Evolutionary conservation across 2,797 vertebrate genomes (phyloP).

Genomic region (Sebastes diaconus): DNA sequence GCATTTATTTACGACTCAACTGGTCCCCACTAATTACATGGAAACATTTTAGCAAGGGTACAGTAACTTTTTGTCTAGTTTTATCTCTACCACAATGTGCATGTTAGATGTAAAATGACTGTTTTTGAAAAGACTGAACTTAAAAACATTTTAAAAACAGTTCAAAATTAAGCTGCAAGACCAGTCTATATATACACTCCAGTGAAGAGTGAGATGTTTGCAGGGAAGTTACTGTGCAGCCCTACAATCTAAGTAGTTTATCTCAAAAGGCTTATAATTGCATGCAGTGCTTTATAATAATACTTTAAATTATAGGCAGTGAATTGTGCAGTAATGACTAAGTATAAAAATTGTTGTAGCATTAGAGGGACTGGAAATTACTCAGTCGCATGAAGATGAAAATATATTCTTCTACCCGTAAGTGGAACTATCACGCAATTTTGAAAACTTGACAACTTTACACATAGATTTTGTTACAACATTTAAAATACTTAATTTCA

Average conservation of each 20-base stretch:
- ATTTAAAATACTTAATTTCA: not conserved
- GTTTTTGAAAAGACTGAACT: not conserved
- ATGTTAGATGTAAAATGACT: not conserved
- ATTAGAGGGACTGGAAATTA: not conserved
- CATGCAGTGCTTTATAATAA: not conserved
- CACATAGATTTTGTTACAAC: not conserved
- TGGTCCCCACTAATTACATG: not conserved
- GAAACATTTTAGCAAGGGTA: not conserved
- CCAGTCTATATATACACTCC: not conserved
- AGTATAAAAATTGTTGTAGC: not conserved
- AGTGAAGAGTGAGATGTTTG: not conserved
- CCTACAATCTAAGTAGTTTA: not conserved
- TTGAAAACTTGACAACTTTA: not conserved
- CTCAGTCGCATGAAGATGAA: not conserved
- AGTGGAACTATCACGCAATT: not conserved
- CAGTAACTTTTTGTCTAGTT: not conserved
- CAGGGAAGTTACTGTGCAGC: not conserved
- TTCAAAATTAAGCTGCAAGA: not conserved
- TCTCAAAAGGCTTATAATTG: not conserved
- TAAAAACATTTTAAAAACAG: not conserved
- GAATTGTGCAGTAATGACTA: not conserved
- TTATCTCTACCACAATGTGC: conserved; percentile 2
- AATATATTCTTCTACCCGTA: not conserved
- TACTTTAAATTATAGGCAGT: not conserved
- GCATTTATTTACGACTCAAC: not conserved